phyloP scores from a whole-genome alignment of 1,140 invertebrate genomes.

The Drosophila micromelanica region DNA sequence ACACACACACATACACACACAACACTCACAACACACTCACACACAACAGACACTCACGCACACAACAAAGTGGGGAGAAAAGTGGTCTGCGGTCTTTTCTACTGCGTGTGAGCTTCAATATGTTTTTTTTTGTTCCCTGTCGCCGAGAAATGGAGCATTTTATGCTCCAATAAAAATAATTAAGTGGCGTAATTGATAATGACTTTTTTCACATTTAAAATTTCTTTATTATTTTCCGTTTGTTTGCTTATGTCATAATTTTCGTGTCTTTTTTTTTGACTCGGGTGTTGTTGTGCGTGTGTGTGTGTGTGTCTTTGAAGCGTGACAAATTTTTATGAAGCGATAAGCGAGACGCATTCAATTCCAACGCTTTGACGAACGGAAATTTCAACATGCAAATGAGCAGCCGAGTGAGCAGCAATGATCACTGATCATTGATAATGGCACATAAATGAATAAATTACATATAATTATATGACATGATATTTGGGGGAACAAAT shows the following conservation, averaged over 20 bases:
- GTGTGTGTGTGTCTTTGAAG: slow-evolving; percentile 26
- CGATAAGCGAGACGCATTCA: slow-evolving; percentile 40
- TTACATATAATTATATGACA: too few species aligned
- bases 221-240: slow-evolving; percentile 39
- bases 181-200: slow-evolving; percentile 82
- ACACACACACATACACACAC: slow-evolving; percentile 1
- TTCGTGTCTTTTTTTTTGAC: slow-evolving; percentile 53
- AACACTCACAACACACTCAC: slow-evolving; percentile 15
- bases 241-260: slow-evolving; percentile 69
- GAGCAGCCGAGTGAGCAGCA: slow-evolving; percentile 10
- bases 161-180: slow-evolving; percentile 83
- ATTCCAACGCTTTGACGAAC: neutral
- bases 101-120: neutral
- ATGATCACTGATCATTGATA: slow-evolving; percentile 7
- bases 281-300: slow-evolving; percentile 3
- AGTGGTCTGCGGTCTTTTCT: slow-evolving; percentile 7
- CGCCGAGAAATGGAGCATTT: slow-evolving; percentile 78
- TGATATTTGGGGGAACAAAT: too few species aligned
- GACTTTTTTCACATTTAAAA: slow-evolving; percentile 54
- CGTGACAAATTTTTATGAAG: slow-evolving; percentile 54
- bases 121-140: slow-evolving; percentile 2
- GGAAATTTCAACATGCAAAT: slow-evolving; percentile 46
- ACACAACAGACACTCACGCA: neutral
- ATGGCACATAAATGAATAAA: neutral
- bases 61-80: slow-evolving; percentile 1